Evolutionary conservation across 2,888 invertebrate species (phyloP), one percentile per base, ranked within the genome.

Genomic region (Eupithecia exiguata): DNA sequence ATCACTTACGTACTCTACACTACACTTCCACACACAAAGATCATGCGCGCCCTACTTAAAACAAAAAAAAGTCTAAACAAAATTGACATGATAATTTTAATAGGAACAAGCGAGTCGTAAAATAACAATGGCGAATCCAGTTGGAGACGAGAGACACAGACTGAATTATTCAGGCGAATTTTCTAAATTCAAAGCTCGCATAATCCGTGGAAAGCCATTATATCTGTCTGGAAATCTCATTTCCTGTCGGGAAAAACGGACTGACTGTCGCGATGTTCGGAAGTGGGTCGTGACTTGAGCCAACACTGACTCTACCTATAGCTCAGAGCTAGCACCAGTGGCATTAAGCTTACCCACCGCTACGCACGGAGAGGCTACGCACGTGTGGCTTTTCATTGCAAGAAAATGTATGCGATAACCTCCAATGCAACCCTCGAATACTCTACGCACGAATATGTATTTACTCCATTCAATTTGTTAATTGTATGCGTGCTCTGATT

Each of bases 171-270:
- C 85, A 83, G 82, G 85, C 84, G 84, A 83, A 85, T 88, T 84
- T 85, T 85, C 85, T 86, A 87, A 86, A 78, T 86, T 87, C 88
- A 88, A 88, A 86, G 84, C 89, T 88, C 87, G 86, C 87, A 87
- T 90, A 91, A 92, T 91, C 89, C 87, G 86, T 86, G 86, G 86
- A 89, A 91, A 90, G 89, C 90, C 87, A 91, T 92, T 92, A 92
- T 92, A 91, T 91, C 91, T 88, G 89, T 86, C 88, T 87, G 90
- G 88, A 92, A 92, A 93, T 93, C 92, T 92, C 91, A 93, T 93
- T 93, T 92, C 92, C 93, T 87, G 87, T 88, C 86, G 87, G 89
- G 90, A 91, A 92, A 92, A 92, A 89, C 87, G 90, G 88, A 87
- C 89, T 86, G 83, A 80, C 81, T 83, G 82, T 83, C 84, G 84